A percentile compares a stretch with the other conserved stretches of the same genome.
These are phyloP conservation scores for Hyposmocoma kahamanoa DNA, from an alignment of 1,140 invertebrate species.

Conservation along the genomic window DNA sequence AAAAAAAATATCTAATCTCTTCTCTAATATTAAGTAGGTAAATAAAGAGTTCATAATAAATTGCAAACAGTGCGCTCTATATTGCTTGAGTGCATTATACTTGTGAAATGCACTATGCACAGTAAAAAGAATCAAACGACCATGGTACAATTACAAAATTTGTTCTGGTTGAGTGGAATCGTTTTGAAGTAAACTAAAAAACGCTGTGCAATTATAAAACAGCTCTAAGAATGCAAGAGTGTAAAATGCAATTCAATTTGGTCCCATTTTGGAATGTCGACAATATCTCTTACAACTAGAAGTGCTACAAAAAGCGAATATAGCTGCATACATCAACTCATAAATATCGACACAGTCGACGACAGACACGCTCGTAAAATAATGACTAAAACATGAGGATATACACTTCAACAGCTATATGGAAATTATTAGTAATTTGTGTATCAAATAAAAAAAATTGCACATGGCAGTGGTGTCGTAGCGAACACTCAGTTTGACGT, in stretches of 20 bases:
- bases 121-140: neutral
- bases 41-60: slow-evolving; percentile 59
- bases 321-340: slow-evolving; percentile 30
- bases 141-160: too few species aligned
- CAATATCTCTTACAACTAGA: slow-evolving; percentile 29
- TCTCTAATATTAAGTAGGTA: slow-evolving; percentile 59
- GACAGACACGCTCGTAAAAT: slow-evolving; percentile 41
- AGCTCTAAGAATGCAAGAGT: slow-evolving; percentile 18
- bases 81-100: slow-evolving; percentile 12
- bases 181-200: slow-evolving; percentile 23
- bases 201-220: slow-evolving; percentile 20
- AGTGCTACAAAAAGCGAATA: slow-evolving; percentile 24
- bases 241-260: slow-evolving; percentile 40
- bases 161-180: slow-evolving; percentile 17
- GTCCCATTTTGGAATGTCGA: slow-evolving; percentile 61
- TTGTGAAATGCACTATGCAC: slow-evolving; percentile 10
- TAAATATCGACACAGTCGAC: slow-evolving; percentile 22
- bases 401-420: slow-evolving; percentile 43
- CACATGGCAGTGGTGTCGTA: slow-evolving; percentile 68
- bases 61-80: slow-evolving; percentile 49
- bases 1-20: slow-evolving; percentile 69
- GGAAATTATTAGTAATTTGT: slow-evolving; percentile 54
- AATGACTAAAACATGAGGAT: slow-evolving; percentile 54
- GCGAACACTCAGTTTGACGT: slow-evolving; percentile 58
- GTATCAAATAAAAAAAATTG: slow-evolving; percentile 61